These are phyloP conservation scores for Rhinophrynus dorsalis DNA, from an alignment of 2,797 vertebrate genomes.

Conservation along the genomic window DNA sequence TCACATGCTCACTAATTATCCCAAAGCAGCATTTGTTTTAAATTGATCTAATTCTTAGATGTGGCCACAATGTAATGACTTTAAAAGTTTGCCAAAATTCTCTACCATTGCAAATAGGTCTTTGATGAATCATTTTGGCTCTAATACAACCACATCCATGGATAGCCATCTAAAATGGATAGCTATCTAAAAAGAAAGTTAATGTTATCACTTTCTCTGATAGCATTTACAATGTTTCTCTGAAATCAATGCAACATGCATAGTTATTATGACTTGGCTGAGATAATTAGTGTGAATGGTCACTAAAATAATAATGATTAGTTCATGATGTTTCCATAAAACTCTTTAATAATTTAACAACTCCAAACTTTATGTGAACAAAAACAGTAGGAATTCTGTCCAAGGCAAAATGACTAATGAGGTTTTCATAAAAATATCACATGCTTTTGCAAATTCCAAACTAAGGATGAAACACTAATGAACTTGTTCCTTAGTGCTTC, in stretches of 20 bases:
- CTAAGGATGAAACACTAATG: conserved; percentile 25
- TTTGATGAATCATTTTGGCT: no score
- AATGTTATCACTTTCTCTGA: conserved; percentile 3
- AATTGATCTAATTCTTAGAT: no score
- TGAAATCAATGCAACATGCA: conserved; percentile 17
- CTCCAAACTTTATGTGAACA: conserved; percentile 21
- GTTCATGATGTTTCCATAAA: conserved; percentile 20
- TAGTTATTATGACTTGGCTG: background rate
- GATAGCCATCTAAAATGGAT: no score
- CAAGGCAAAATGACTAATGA: conserved; percentile 38
- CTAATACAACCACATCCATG: no score
- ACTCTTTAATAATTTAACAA: conserved; percentile 32
- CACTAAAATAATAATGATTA: background rate
- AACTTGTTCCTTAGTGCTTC: conserved; percentile 11
- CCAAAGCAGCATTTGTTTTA: no score
- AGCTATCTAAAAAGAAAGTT: conserved; percentile 18
- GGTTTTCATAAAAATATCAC: conserved; percentile 24
- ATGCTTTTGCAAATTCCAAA: conserved; percentile 25
- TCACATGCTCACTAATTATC: no score
- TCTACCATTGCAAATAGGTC: no score
- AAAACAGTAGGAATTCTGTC: conserved; percentile 23
- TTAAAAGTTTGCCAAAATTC: no score
- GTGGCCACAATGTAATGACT: no score
- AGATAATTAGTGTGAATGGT: background rate
- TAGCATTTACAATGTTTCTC: conserved; percentile 2